These are phyloP conservation scores for Aythya baeri DNA, from an alignment of 2,113 vertebrate species.

Conservation along the genomic window DNA sequence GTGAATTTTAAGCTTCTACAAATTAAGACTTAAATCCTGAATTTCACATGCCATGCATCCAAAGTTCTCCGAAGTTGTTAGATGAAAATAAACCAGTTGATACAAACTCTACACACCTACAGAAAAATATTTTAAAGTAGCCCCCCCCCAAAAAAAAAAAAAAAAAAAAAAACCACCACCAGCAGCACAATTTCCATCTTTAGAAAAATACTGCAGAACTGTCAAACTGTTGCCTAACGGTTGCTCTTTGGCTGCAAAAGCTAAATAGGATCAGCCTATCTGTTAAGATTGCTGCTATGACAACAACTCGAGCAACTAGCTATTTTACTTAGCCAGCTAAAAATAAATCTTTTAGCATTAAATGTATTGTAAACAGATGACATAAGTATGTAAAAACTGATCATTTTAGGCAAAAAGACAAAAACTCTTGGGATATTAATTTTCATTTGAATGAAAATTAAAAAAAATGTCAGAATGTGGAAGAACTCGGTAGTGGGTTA, in stretches of 20 bases:
- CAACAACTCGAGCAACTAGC: slow-evolving; percentile 52
- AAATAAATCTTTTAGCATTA: slow-evolving; percentile 58
- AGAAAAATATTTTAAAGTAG: slow-evolving; percentile 53
- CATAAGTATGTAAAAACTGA: background rate
- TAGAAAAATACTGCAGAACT: slow-evolving; percentile 60
- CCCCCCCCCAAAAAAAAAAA: background rate
- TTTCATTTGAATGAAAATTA: background rate
- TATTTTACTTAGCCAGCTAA: slow-evolving; percentile 55
- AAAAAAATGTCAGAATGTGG: background rate
- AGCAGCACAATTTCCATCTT: slow-evolving; percentile 60
- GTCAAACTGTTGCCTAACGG: slow-evolving; percentile 57
- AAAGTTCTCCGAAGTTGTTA: slow-evolving; percentile 20
- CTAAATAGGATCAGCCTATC: slow-evolving; percentile 64
- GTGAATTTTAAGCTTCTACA: slow-evolving; percentile 7
- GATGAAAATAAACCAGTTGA: background rate
- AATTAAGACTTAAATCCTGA: slow-evolving; percentile 27
- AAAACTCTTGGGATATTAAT: background rate
- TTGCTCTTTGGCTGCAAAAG: slow-evolving; percentile 33
- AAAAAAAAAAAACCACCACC: slow-evolving; percentile 4
- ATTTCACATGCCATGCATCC: background rate
- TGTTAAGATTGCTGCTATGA: slow-evolving; percentile 66
- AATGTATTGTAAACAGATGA: slow-evolving; percentile 56
- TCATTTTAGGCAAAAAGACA: background rate
- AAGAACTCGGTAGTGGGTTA: background rate
- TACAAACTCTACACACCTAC: slow-evolving; percentile 50